Base-by-base conservation (phyloP, 1,140 invertebrate genomes). In the Solenopsis fugax region DNA sequence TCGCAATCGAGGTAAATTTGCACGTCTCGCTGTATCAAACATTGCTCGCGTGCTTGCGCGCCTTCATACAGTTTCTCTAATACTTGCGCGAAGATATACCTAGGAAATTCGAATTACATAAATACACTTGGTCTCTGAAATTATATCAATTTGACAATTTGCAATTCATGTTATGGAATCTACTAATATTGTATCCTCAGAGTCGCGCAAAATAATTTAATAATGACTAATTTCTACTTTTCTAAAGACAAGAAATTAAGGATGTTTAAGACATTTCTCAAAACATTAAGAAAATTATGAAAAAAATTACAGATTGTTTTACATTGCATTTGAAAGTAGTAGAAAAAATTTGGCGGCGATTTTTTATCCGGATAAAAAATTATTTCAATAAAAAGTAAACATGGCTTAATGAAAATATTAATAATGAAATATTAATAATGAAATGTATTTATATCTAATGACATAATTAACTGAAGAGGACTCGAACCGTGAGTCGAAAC, bases 1-100 rank as follows among this genome's bases (percentile, higher is more conserved):
- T 96, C 80, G 95, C 95, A 82, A 93, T 96, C 34, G 95, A 96
- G 90, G 96, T 97, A 94, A 50, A 50, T 71, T 77, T 54, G n/a
- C 73, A 73, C 45, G 12, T 73, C 48, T 21, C 48, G 64, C 10
- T 72, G n/a, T 37, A 10, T 81, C 41, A 60, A 75, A 73, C 34
- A 12, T 58, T 6, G 24, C 54, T 73, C n/a, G 48, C 77, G n/a
- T 65, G 18, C 75, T 21, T 48, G 60, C 1, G n/a, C 34, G n/a
- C 13, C 34, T 29, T 24, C 13, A 6, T 29, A 54, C n/a, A 34
- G n/a, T 3, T 80, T 37, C 62, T 24, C 37, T 21, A 29, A 29
- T 29, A 7, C 29, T 45, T 37, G 54, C 21, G 9, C 56, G 10
- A 24, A 9, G n/a, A 24, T 18, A 18, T 9, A 29, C 2, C 34